Conservation (phyloP, 2,888 invertebrate species). For the Drosophila algonquin region DNA sequence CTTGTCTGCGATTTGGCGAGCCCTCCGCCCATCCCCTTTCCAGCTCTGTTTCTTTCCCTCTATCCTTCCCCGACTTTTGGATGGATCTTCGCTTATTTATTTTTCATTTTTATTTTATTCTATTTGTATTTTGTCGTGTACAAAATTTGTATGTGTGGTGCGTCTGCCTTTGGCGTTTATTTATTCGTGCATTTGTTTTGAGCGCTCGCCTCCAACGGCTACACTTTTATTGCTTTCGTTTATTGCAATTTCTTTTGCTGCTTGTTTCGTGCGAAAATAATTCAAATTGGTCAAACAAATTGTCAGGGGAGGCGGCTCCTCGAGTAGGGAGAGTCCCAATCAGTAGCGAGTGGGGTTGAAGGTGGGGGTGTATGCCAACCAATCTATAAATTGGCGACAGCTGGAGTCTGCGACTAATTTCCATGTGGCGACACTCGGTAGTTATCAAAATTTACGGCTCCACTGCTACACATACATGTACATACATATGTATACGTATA, state of each 20-base stretch:
- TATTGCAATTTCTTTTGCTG: conserved; percentile 51
- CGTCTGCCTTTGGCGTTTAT: conserved; percentile 41
- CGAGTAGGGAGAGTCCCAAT: background rate
- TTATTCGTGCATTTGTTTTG: conserved; percentile 32
- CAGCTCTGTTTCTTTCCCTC: conserved; percentile 27
- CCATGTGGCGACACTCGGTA: conserved; percentile 49
- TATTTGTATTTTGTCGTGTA: conserved; percentile 28
- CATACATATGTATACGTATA: background rate
- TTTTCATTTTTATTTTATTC: conserved; percentile 22
- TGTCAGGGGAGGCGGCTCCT: conserved; percentile 12
- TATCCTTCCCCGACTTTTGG: conserved; percentile 14
- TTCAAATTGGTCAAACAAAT: conserved; percentile 66
- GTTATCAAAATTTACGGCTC: background rate
- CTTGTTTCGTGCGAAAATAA: conserved; percentile 55
- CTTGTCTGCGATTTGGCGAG: conserved; percentile 65
- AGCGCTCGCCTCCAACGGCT: conserved; percentile 5
- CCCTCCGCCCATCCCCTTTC: conserved; percentile 8
- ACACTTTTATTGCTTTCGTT: conserved; percentile 58
- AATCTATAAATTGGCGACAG: conserved; percentile 49
- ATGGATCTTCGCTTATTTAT: conserved; percentile 43
- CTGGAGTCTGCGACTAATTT: conserved; percentile 61
- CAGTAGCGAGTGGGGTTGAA: background rate
- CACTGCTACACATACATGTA: background rate
- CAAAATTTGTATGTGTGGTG: conserved; percentile 61
- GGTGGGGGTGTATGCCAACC: conserved; percentile 10